A percentile compares a stretch with the other conserved stretches of the same genome.
Evolutionary conservation across 2,797 vertebrate species (phyloP).

Genomic region (Falco concolor): DNA sequence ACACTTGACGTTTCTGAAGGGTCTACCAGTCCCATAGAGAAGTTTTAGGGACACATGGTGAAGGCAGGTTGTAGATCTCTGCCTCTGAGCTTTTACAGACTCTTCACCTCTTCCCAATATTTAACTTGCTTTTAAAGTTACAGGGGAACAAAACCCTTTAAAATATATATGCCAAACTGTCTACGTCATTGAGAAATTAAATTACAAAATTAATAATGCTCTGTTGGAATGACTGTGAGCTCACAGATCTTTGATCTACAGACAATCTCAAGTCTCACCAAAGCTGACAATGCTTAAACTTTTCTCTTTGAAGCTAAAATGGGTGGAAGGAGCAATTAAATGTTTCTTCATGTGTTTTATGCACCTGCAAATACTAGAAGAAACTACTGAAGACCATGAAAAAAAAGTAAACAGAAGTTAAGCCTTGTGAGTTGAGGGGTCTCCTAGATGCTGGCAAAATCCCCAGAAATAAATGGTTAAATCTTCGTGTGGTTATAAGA

Average conservation of each 20-base stretch:
- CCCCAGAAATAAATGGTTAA: not conserved
- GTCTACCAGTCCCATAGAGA: not conserved
- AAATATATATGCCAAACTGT: not conserved
- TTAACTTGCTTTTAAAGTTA: not conserved
- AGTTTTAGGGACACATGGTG: not conserved
- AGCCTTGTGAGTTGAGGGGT: not conserved
- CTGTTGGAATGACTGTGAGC: not conserved
- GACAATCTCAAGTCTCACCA: not conserved
- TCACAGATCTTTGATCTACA: conserved; percentile 1
- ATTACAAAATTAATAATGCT: not conserved
- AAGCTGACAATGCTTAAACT: not conserved
- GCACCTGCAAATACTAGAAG: not conserved
- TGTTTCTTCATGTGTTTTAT: not conserved
- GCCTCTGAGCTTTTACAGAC: not conserved
- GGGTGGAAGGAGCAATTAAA: conserved; percentile 12
- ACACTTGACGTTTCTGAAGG: not conserved
- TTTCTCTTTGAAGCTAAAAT: conserved; percentile 23
- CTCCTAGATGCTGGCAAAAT: not conserved
- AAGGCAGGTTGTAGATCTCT: not conserved
- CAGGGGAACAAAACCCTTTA: not conserved
- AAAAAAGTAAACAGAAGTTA: not conserved
- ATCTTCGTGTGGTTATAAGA: not conserved
- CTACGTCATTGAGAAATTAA: not conserved
- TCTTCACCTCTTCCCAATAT: not conserved
- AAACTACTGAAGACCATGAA: not conserved